Evolutionary conservation across 2,797 vertebrate genomes (phyloP).

Genomic region (Oophaga sylvatica): DNA sequence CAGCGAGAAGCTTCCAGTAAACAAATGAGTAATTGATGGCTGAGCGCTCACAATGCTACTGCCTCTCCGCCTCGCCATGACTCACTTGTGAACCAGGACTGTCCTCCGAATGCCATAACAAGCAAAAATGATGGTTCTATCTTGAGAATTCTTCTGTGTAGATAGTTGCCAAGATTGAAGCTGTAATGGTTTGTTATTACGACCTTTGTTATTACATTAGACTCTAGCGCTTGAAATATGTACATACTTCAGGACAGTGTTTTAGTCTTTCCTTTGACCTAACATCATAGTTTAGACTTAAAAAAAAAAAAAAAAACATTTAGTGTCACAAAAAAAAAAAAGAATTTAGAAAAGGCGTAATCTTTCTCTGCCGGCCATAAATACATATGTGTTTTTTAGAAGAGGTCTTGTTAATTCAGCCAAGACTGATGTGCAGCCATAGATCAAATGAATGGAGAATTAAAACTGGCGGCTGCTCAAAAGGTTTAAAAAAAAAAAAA

Average conservation of each 20-base stretch:
- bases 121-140: constrained; percentile 81
- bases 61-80: constrained; percentile 73
- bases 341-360: constrained; percentile 82
- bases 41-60: constrained; percentile 77
- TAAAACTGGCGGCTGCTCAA: constrained; percentile 64
- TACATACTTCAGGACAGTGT: constrained; percentile 80
- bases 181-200: constrained; percentile 96
- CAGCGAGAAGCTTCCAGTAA: constrained; percentile 78
- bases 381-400: constrained; percentile 84
- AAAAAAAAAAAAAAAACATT: constrained; percentile 76
- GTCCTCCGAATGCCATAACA: constrained; percentile 84
- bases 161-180: constrained; percentile 80
- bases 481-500: background rate
- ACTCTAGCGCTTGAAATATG: constrained; percentile 81
- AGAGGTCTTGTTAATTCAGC: constrained; percentile 83
- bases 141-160: constrained; percentile 80
- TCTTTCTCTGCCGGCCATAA: constrained; percentile 82
- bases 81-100: constrained; percentile 78
- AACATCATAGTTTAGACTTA: constrained; percentile 81
- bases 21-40: constrained; percentile 84
- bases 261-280: constrained; percentile 85
- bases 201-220: constrained; percentile 96
- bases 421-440: constrained; percentile 77
- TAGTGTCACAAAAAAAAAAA: constrained; percentile 76
- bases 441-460: constrained; percentile 74